These are phyloP conservation scores for Ctenopoma multispine DNA, from an alignment of 2,797 vertebrate species.

Conservation along the genomic window DNA sequence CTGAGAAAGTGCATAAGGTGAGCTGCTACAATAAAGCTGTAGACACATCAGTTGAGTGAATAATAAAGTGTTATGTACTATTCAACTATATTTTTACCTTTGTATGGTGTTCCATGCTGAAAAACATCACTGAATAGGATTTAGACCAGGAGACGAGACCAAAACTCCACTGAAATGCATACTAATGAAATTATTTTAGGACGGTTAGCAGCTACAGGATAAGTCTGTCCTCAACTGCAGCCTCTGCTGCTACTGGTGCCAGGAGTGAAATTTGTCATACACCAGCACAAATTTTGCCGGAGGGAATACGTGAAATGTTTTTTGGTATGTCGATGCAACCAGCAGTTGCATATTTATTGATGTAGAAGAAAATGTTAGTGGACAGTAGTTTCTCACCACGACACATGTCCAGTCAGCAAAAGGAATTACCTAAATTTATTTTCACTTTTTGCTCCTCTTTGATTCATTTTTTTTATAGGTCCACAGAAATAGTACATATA, in stretches of 20 bases:
- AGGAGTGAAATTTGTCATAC: conserved; percentile 36
- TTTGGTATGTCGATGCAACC: conserved; percentile 1
- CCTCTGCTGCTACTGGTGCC: conserved; percentile 20
- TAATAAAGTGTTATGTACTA: not conserved
- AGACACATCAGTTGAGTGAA: conserved; percentile 1
- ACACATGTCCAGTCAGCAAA: not conserved
- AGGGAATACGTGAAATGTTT: conserved; percentile 10
- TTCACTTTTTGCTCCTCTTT: not conserved
- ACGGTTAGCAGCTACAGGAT: conserved; percentile 31
- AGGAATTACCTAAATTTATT: not conserved
- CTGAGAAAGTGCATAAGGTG: conserved; percentile 4
- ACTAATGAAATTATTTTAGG: conserved; percentile 39
- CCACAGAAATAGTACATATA: too few relatives aligned
- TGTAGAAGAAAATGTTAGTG: not conserved
- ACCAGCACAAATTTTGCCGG: conserved; percentile 28
- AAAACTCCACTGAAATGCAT: conserved; percentile 27
- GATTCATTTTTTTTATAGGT: not conserved
- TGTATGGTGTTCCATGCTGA: not conserved
- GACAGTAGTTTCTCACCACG: not conserved
- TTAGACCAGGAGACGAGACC: conserved; percentile 7
- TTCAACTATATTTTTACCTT: not conserved
- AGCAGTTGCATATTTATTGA: conserved; percentile 1
- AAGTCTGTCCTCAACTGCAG: conserved; percentile 38
- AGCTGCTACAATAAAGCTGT: not conserved
- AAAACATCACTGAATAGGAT: conserved; percentile 12